phyloP scores from a whole-genome alignment of 2,888 invertebrate genomes.

The Adelognathus sp. region DNA sequence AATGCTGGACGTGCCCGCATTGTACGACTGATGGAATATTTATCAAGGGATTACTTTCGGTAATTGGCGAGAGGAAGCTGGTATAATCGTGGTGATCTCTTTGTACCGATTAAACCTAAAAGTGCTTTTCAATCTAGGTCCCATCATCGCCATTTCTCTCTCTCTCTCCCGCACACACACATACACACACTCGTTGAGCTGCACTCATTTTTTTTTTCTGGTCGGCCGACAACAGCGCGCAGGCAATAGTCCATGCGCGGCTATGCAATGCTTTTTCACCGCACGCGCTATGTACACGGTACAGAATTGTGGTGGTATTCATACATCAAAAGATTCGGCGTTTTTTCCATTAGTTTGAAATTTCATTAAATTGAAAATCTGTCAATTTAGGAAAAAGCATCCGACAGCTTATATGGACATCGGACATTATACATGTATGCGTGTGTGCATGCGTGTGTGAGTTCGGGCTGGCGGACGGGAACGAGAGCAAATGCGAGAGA shows the following conservation, averaged over 20 bases:
- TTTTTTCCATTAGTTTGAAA: slow-evolving; percentile 80
- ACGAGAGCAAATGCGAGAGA: slow-evolving; percentile 41
- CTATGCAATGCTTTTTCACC: slow-evolving; percentile 52
- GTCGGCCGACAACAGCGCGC: slow-evolving; percentile 41
- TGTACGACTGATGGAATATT: slow-evolving; percentile 75
- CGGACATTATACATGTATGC: slow-evolving; percentile 51
- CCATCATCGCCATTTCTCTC: slow-evolving; percentile 58
- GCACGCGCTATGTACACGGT: slow-evolving; percentile 50
- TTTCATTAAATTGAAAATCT: slow-evolving; percentile 81
- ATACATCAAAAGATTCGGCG: slow-evolving; percentile 78
- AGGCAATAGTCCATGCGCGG: slow-evolving; percentile 24
- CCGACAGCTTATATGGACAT: slow-evolving; percentile 79
- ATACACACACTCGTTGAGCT: too few relatives aligned
- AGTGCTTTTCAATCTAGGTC: slow-evolving; percentile 76
- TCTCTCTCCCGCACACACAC: slow-evolving; percentile 41
- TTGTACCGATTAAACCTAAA: slow-evolving; percentile 77
- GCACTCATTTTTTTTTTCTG: slow-evolving; percentile 8
- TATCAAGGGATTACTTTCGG: slow-evolving; percentile 78
- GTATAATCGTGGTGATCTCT: slow-evolving; percentile 71
- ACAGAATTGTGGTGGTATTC: slow-evolving; percentile 52
- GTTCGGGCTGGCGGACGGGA: slow-evolving; percentile 30
- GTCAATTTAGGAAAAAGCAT: slow-evolving; percentile 80
- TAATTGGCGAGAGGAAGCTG: slow-evolving; percentile 72
- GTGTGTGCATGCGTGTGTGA: slow-evolving; percentile 2
- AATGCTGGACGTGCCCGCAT: background rate